Base-by-base conservation (phyloP, 2,888 invertebrate species). In the Drosophila vallismaia region DNA sequence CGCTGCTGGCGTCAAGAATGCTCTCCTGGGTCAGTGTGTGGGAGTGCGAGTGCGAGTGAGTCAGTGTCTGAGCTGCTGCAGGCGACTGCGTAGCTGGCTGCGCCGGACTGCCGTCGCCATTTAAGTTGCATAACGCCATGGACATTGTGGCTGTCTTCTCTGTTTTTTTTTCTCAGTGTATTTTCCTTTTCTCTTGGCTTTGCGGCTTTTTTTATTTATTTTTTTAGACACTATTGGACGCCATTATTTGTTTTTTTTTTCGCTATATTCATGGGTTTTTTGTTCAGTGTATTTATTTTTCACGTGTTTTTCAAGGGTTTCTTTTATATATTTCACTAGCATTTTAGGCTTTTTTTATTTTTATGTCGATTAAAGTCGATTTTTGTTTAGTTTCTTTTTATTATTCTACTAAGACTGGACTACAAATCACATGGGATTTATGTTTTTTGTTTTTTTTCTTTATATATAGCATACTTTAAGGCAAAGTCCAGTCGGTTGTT, bases 41-140 rank as follows among this genome's bases (percentile, higher is more conserved):
- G 19, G 46, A 48, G 36, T 58, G 52, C 31, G 50, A 14, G 29
- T 60, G 51, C 10, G 50, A n/a, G 7, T 52, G 52, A 6, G 29
- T 42, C 29, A 50, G 58, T 31, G 36, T 9, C 51, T 44, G 68
- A 24, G 36, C 45, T 33, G 19, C 42, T 5, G 10, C 42, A 58
- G 3, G 51, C 24, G 44, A 2, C 14, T 49, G 77, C 0, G 48
- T 9, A 24, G 12, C 28, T 49, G 44, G 24, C 48, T 49, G 60
- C 29, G 76, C 66, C 54, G 68, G 70, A 50, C 70, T 80, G 72
- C 88, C 86, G 75, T 82, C 76, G 54, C 75, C 68, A 49, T 74
- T 86, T 31, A 88, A 73, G 69, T 86, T 90, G 79, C 88, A 89
- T 55, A 90, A 73, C 10, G 88, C 85, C 75, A 90, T 77, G 29